phyloP scores from a whole-genome alignment of 1,140 invertebrate species.

The Ylistrum balloti region DNA sequence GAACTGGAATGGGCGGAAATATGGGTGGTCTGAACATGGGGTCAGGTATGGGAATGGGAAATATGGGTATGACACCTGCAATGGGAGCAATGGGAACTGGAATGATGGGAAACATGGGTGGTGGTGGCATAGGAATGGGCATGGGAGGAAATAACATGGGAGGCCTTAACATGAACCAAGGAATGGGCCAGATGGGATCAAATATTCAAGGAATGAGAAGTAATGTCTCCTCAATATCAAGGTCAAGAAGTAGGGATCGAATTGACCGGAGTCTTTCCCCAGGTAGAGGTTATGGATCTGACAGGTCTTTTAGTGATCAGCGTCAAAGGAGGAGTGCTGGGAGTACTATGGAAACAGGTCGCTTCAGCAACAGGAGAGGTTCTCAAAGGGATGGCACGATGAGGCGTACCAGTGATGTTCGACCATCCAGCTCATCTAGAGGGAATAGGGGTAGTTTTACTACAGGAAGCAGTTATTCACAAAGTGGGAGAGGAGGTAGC shows the following conservation, averaged over 20 bases:
- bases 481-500: neutral
- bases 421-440: neutral
- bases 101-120: conserved; percentile 17
- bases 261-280: neutral
- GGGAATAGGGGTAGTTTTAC: neutral
- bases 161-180: neutral
- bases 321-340: conserved; percentile 30
- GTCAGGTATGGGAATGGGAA: neutral
- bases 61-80: neutral
- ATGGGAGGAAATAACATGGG: neutral
- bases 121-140: neutral
- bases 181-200: conserved; percentile 4
- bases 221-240: neutral
- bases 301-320: neutral
- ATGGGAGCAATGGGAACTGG: neutral
- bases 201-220: neutral
- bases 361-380: neutral
- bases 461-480: neutral
- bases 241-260: conserved; percentile 22
- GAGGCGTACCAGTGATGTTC: neutral
- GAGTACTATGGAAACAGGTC: neutral
- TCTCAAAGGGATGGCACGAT: neutral
- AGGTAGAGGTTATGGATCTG: neutral
- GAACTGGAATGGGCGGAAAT: neutral
- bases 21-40: neutral